Evolutionary conservation across 2,888 invertebrate species (phyloP).

Genomic region (Odontothrips loti): DNA sequence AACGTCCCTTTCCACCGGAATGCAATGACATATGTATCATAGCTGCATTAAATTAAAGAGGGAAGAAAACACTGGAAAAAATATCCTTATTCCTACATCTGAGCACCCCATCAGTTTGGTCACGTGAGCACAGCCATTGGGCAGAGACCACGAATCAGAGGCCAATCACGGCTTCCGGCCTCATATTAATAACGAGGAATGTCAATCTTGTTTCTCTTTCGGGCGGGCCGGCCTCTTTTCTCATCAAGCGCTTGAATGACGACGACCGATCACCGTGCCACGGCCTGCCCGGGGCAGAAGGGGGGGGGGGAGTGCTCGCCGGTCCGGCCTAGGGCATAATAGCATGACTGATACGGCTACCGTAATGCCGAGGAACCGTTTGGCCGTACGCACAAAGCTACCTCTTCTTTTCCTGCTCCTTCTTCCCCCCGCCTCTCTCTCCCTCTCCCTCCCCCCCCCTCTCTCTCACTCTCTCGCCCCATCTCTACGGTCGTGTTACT

Average conservation of each 20-base stretch:
- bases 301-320: neutral
- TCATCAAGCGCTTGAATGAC: conserved; percentile 8
- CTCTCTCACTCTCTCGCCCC: too few relatives aligned
- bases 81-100: too few relatives aligned
- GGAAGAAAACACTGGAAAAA: too few relatives aligned
- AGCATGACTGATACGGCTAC: conserved; percentile 11
- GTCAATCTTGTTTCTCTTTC: neutral
- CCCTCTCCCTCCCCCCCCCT: neutral
- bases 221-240: neutral
- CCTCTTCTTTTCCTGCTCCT: neutral
- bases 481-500: too few relatives aligned
- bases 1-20: too few relatives aligned
- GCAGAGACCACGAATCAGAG: too few relatives aligned
- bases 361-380: conserved; percentile 11
- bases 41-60: too few relatives aligned
- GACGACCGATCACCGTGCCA: neutral
- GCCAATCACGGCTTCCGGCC: neutral
- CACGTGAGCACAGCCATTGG: too few relatives aligned
- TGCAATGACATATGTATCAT: too few relatives aligned
- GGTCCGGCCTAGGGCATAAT: conserved; percentile 4
- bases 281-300: neutral
- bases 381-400: conserved; percentile 5
- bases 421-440: neutral
- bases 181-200: neutral
- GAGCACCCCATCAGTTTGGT: too few relatives aligned